Evolutionary conservation across 2,113 vertebrate genomes (phyloP).

Genomic region (Mungos mungo): DNA sequence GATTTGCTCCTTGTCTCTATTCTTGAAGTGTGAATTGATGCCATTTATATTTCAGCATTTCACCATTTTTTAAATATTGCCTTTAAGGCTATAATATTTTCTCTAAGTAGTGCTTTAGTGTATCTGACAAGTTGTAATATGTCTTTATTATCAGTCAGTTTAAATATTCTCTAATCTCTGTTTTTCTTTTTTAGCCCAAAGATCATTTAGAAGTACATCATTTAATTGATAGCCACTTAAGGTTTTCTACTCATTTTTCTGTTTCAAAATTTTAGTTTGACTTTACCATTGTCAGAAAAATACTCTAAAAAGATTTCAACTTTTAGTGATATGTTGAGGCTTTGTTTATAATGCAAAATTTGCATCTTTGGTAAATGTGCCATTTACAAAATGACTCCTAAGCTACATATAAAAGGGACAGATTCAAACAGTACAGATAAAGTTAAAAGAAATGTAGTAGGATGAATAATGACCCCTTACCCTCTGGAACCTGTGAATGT

Average conservation of each 20-base stretch:
- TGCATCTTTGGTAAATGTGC: neutral
- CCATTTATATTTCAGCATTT: neutral
- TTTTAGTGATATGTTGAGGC: neutral
- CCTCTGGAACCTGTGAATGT: neutral
- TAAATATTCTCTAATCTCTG: neutral
- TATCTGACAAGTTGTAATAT: neutral
- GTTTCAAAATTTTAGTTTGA: neutral
- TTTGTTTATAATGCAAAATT: neutral
- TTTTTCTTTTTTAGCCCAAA: neutral
- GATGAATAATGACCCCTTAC: neutral
- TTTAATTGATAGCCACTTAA: neutral
- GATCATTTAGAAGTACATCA: neutral
- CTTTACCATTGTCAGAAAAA: slow-evolving; percentile 3
- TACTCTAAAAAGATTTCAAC: neutral
- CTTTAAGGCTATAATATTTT: neutral
- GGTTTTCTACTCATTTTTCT: neutral
- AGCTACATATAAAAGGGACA: neutral
- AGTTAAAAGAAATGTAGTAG: neutral
- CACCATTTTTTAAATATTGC: neutral
- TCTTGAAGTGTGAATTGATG: neutral
- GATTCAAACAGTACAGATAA: neutral
- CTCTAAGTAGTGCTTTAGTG: neutral
- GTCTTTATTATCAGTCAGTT: neutral
- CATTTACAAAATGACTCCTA: neutral
- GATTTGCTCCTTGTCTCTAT: neutral